These are phyloP conservation scores for Scomber colias DNA, from an alignment of 2,113 vertebrate species.

Conservation along the genomic window DNA sequence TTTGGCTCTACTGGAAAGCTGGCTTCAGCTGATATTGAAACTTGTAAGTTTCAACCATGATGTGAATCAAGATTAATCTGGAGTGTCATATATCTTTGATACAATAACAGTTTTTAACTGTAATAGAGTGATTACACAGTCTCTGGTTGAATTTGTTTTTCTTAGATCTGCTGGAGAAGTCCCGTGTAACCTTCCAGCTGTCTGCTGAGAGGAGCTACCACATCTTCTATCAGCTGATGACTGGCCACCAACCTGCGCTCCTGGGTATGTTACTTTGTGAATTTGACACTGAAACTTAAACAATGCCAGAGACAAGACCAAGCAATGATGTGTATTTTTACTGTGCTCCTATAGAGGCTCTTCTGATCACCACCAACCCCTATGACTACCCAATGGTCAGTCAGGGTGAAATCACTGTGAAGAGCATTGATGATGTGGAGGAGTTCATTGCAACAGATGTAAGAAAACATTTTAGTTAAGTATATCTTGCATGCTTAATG, in stretches of 20 bases:
- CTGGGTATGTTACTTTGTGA: constrained; percentile 62
- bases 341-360: constrained; percentile 46
- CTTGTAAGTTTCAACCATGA: constrained; percentile 80
- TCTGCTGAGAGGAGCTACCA: constrained; percentile 85
- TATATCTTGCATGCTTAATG: too few species aligned
- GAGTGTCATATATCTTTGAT: background rate
- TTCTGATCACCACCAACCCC: constrained; percentile 80
- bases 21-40: constrained; percentile 96
- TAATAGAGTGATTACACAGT: too few species aligned
- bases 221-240: constrained; percentile 85
- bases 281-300: background rate
- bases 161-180: constrained; percentile 83
- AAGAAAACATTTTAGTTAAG: too few species aligned
- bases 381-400: constrained; percentile 7
- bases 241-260: constrained; percentile 82
- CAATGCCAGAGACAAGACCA: background rate
- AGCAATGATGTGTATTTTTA: too few species aligned
- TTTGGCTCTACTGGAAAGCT: constrained; percentile 91
- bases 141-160: background rate
- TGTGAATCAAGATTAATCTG: too few species aligned
- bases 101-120: too few species aligned
- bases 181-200: constrained; percentile 80
- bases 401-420: too few species aligned
- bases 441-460: too few species aligned
- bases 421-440: too few species aligned